phyloP scores from a whole-genome alignment of 1,140 invertebrate species.

The Ostrea denselamellosa region DNA sequence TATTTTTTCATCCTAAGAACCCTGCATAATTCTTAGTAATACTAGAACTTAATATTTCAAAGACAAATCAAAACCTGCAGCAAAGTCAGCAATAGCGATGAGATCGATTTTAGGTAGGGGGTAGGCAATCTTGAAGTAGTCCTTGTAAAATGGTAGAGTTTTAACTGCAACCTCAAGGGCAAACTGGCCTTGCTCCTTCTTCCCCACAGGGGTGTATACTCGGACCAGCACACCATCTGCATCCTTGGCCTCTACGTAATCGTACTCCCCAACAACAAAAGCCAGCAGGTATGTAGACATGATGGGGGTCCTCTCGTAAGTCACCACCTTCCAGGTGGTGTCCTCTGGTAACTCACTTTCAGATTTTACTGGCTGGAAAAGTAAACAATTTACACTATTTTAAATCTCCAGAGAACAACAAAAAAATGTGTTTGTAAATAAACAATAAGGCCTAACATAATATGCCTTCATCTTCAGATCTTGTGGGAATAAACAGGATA shows the following conservation, averaged over 20 bases:
- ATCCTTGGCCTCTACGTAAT: slow-evolving; percentile 88
- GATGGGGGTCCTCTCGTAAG: slow-evolving; percentile 92
- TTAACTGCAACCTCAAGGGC: slow-evolving; percentile 85
- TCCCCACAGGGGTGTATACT: slow-evolving; percentile 95
- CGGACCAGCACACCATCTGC: slow-evolving; percentile 89
- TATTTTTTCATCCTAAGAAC: too few relatives aligned
- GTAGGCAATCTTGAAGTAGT: slow-evolving; percentile 96
- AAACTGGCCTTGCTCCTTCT: slow-evolving; percentile 94
- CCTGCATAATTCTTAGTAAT: too few relatives aligned
- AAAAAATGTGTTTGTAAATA: too few relatives aligned
- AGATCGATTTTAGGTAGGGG: slow-evolving; percentile 97
- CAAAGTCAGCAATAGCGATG: slow-evolving; percentile 94
- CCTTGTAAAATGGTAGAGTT: slow-evolving; percentile 94
- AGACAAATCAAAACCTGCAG: slow-evolving; percentile 67
- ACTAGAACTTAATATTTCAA: not conserved
- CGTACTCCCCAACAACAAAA: slow-evolving; percentile 95
- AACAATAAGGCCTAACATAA: too few relatives aligned
- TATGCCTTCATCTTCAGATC: too few relatives aligned
- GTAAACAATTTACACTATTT: slow-evolving; percentile 24
- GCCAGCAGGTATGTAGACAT: slow-evolving; percentile 99
- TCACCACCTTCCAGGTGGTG: slow-evolving; percentile 82
- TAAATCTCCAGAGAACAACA: not conserved
- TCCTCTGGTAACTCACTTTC: slow-evolving; percentile 76
- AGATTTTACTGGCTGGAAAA: slow-evolving; percentile 83
- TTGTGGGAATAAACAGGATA: too few relatives aligned